These are phyloP conservation scores for Ostrea denselamellosa DNA, from an alignment of 1,140 invertebrate genomes.

Conservation along the genomic window DNA sequence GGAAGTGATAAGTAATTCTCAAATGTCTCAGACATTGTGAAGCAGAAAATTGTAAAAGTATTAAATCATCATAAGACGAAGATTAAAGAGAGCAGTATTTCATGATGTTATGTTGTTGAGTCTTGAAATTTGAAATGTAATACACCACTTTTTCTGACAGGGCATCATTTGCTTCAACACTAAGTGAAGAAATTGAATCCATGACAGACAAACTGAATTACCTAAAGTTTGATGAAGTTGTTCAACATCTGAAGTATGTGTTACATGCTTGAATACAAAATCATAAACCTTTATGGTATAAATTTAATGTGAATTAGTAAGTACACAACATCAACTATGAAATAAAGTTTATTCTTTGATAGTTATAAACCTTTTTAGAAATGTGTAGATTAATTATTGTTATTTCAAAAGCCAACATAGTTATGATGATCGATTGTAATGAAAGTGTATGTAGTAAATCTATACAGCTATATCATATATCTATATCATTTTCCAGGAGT, in stretches of 20 bases:
- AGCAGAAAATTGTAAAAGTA: background rate
- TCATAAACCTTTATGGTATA: background rate
- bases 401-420: too few relatives aligned
- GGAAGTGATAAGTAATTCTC: slow-evolving; percentile 64
- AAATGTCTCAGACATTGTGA: background rate
- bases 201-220: slow-evolving; percentile 73
- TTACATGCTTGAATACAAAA: background rate
- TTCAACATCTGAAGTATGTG: slow-evolving; percentile 69
- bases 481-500: slow-evolving; percentile 53
- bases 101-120: background rate
- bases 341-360: too few relatives aligned
- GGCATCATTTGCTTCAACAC: slow-evolving; percentile 61
- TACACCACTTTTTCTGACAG: slow-evolving; percentile 50
- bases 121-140: background rate
- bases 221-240: slow-evolving; percentile 71
- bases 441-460: too few relatives aligned
- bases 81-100: background rate
- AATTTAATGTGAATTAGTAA: too few relatives aligned
- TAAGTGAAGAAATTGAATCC: slow-evolving; percentile 70
- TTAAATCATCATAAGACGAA: background rate
- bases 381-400: too few relatives aligned
- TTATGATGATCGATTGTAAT: too few relatives aligned
- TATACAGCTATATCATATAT: background rate
- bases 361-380: too few relatives aligned
- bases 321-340: too few relatives aligned